phyloP scores from a whole-genome alignment of 2,797 vertebrate species.

The Acipenser transmontanus region DNA sequence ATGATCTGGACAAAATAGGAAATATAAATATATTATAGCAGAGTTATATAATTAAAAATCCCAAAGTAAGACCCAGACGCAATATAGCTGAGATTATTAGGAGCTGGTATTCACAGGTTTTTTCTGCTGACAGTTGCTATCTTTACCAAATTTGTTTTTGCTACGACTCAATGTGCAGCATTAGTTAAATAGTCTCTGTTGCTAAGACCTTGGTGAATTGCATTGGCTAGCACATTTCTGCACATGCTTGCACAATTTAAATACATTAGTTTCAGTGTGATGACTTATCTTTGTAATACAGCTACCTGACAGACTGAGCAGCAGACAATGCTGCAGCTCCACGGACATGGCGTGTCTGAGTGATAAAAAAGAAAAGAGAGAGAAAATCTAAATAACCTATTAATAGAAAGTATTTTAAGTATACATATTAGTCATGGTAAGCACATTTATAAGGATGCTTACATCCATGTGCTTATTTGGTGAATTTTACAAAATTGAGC shows the following conservation, averaged over 20 bases:
- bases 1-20: too few species aligned
- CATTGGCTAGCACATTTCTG: constrained; percentile 50
- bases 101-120: constrained; percentile 11
- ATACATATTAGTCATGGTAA: neutral
- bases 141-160: constrained; percentile 50
- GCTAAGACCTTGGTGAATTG: constrained; percentile 39
- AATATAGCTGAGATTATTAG: constrained; percentile 9
- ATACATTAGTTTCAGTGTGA: constrained; percentile 51
- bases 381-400: neutral
- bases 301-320: constrained; percentile 41
- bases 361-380: neutral
- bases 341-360: neutral
- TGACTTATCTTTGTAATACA: constrained; percentile 55
- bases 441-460: neutral
- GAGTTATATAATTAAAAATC: too few species aligned
- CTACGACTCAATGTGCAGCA: constrained; percentile 22
- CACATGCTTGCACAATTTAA: constrained; percentile 53
- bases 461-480: neutral
- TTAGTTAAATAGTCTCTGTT: constrained; percentile 6
- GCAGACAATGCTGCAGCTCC: neutral
- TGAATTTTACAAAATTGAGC: neutral
- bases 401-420: neutral
- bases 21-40: too few species aligned
- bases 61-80: too few species aligned
- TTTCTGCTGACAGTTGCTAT: constrained; percentile 42